Evolutionary conservation across 2,888 invertebrate genomes (phyloP).

Genomic region (Biston betularia): DNA sequence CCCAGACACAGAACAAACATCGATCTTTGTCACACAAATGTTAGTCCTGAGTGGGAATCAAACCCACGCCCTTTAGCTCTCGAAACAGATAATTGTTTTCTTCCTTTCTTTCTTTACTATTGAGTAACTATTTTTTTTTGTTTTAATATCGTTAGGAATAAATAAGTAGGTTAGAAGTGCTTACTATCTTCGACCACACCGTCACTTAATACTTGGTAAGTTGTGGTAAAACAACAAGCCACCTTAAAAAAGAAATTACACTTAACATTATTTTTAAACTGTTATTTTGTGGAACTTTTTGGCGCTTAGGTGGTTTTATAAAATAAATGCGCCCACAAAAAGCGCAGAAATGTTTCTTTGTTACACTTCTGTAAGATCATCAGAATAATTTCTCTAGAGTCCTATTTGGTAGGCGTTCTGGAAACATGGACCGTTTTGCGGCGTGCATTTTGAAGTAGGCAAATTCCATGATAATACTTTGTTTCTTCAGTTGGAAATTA

Average conservation of each 20-base stretch:
- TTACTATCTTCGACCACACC: too few species aligned
- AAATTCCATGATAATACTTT: constrained; percentile 19
- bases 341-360: constrained; percentile 38
- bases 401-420: constrained; percentile 37
- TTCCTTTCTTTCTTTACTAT: too few species aligned
- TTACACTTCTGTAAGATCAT: constrained; percentile 45
- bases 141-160: too few species aligned
- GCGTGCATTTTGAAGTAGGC: constrained; percentile 36
- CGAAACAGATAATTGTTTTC: too few species aligned
- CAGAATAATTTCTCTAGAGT: constrained; percentile 45
- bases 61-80: too few species aligned
- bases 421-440: constrained; percentile 35
- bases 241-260: neutral
- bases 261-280: constrained; percentile 1
- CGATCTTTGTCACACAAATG: too few species aligned
- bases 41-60: too few species aligned
- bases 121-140: too few species aligned
- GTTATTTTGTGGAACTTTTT: constrained; percentile 8
- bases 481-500: neutral
- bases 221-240: too few species aligned
- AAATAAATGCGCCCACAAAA: constrained; percentile 36
- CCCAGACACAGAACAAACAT: too few species aligned
- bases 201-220: too few species aligned
- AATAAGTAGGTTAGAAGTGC: too few species aligned
- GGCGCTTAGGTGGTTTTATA: constrained; percentile 30